These are phyloP conservation scores for Drosophila pseudoobscura DNA, from an alignment of 1,140 invertebrate species.

Conservation along the genomic window DNA sequence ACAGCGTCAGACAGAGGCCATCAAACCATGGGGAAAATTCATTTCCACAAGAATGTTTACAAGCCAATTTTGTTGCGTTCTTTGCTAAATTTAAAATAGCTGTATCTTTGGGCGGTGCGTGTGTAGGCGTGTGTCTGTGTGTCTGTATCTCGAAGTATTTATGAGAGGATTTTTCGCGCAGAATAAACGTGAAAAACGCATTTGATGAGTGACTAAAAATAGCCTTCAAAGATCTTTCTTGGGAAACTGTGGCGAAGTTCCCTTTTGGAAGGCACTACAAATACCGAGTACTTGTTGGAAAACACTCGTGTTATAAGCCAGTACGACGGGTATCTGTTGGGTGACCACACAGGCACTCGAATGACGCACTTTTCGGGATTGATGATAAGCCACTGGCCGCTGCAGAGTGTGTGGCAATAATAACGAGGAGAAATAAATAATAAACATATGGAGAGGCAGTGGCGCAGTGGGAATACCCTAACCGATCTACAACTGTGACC, in stretches of 20 bases:
- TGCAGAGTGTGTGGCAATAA: not conserved
- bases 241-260: slow-evolving; percentile 68
- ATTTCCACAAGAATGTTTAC: slow-evolving; percentile 58
- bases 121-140: slow-evolving; percentile 13
- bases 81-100: slow-evolving; percentile 67
- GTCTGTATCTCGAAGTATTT: slow-evolving; percentile 45
- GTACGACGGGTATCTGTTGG: no score
- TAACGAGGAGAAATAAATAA: no score
- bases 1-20: slow-evolving; percentile 30
- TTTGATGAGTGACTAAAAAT: slow-evolving; percentile 51
- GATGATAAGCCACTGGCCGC: slow-evolving; percentile 7
- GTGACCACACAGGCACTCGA: slow-evolving; percentile 7
- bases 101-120: slow-evolving; percentile 15
- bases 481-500: no score
- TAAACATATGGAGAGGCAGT: no score
- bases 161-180: slow-evolving; percentile 34
- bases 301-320: no score
- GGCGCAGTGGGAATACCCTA: slow-evolving; percentile 1
- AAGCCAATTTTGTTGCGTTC: slow-evolving; percentile 49
- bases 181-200: slow-evolving; percentile 60
- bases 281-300: slow-evolving; percentile 2
- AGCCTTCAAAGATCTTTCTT: slow-evolving; percentile 29
- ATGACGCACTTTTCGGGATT: slow-evolving; percentile 36
- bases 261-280: slow-evolving; percentile 43
- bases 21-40: slow-evolving; percentile 35